These are phyloP conservation scores for Cavia aperea DNA, from an alignment of 2,113 vertebrate genomes.

Conservation along the genomic window DNA sequence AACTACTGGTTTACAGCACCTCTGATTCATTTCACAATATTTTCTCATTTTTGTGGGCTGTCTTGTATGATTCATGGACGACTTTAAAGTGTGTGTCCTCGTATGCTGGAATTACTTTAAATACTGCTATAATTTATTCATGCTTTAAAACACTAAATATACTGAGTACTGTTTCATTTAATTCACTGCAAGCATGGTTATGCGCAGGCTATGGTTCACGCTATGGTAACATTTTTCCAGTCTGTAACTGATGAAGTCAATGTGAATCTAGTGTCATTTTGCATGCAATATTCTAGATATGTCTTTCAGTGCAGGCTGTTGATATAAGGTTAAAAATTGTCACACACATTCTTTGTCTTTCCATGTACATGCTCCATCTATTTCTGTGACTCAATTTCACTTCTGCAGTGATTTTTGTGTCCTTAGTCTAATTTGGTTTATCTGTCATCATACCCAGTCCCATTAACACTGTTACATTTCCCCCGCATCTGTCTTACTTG, in stretches of 20 bases:
- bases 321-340: not conserved
- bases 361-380: too few relatives aligned
- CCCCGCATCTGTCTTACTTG: not conserved
- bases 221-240: not conserved
- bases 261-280: not conserved
- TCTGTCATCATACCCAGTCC: not conserved
- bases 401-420: rapidly evolving
- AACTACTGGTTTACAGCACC: not conserved
- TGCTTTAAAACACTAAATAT: not conserved
- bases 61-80: not conserved
- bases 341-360: rapidly evolving
- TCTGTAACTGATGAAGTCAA: too few relatives aligned
- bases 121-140: not conserved
- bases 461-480: not conserved
- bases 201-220: rapidly evolving
- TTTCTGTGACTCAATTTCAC: not conserved
- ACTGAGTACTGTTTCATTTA: not conserved
- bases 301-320: rapidly evolving
- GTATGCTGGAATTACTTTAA: not conserved
- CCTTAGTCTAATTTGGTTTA: too few relatives aligned
- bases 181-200: not conserved
- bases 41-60: too few relatives aligned
- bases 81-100: not conserved
- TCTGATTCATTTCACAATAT: not conserved
- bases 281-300: too few relatives aligned